Evolutionary conservation across 2,888 invertebrate species (phyloP).

Genomic region (Agapostemon virescens): DNA sequence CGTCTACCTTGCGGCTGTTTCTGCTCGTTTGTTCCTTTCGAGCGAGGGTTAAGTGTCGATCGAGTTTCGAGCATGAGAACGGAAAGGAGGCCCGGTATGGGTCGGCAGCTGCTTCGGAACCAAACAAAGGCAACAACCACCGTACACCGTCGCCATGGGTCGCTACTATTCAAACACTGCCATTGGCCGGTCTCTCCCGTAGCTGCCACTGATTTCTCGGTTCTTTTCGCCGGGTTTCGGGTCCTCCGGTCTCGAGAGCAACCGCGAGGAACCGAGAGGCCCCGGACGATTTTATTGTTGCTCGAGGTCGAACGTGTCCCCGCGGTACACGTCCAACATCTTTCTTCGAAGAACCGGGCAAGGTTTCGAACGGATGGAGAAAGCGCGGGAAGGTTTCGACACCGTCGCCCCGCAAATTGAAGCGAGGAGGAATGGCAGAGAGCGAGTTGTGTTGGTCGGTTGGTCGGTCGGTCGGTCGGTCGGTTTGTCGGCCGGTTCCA

Average conservation of each 20-base stretch:
- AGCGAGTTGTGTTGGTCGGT: not conserved
- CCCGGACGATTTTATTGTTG: constrained; percentile 11
- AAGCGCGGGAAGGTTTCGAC: constrained; percentile 66
- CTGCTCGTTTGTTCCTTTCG: constrained; percentile 20
- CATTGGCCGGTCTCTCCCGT: constrained; percentile 1
- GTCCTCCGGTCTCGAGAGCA: constrained; percentile 17
- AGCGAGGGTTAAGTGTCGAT: constrained; percentile 74
- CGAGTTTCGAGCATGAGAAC: constrained; percentile 79
- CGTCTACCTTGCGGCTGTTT: constrained; percentile 44
- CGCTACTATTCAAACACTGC: constrained; percentile 28
- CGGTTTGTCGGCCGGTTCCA: constrained; percentile 25
- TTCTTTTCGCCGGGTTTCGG: constrained; percentile 8
- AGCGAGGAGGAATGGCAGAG: constrained; percentile 30
- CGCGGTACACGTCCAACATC: constrained; percentile 4
- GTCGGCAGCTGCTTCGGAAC: constrained; percentile 73
- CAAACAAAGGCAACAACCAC: constrained; percentile 72
- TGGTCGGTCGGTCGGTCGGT: constrained; percentile 3
- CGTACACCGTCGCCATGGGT: constrained; percentile 29
- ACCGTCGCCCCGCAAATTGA: constrained; percentile 63
- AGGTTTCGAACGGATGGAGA: constrained; percentile 51
- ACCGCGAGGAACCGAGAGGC: not conserved
- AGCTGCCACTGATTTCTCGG: constrained; percentile 42
- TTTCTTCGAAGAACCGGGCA: constrained; percentile 35
- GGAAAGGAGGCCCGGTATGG: constrained; percentile 75
- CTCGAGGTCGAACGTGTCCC: constrained; percentile 17